Percentiles rank a stretch among this genome's conserved stretches.
Evolutionary conservation across 2,113 vertebrate genomes (phyloP).

Genomic region (Fukomys damarensis): DNA sequence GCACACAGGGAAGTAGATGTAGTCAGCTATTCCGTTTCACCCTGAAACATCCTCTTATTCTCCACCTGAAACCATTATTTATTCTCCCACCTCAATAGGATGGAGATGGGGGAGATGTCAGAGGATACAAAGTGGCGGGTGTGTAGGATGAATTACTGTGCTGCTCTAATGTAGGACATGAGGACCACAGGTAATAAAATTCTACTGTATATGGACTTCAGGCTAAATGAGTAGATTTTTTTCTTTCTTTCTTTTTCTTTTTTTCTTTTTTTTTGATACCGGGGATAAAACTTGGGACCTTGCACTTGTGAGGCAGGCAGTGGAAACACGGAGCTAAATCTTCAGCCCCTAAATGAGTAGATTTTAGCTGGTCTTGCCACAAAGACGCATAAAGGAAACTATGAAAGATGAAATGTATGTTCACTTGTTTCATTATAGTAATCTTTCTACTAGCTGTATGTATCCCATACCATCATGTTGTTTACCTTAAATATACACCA

Average conservation of each 20-base stretch:
- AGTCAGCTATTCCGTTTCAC: background rate
- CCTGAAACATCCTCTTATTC: background rate
- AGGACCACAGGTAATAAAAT: background rate
- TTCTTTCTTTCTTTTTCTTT: too few relatives aligned
- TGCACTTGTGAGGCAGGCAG: too few relatives aligned
- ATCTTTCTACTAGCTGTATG: background rate
- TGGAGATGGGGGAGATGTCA: background rate
- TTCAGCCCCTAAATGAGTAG: background rate
- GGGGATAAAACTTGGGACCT: too few relatives aligned
- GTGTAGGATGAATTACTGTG: background rate
- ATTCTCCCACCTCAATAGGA: background rate
- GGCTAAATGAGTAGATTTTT: background rate
- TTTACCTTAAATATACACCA: background rate
- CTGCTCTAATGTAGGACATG: background rate
- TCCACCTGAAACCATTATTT: background rate
- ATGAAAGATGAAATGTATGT: background rate
- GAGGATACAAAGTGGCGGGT: too few relatives aligned
- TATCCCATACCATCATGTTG: background rate
- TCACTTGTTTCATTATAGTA: background rate
- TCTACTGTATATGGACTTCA: background rate
- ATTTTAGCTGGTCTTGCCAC: background rate
- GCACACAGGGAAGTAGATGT: background rate
- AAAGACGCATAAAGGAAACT: background rate
- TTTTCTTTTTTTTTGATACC: too few relatives aligned
- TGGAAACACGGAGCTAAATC: too few relatives aligned